Evolutionary conservation across 2,797 vertebrate species (phyloP).

Genomic region (Cuniculus paca): DNA sequence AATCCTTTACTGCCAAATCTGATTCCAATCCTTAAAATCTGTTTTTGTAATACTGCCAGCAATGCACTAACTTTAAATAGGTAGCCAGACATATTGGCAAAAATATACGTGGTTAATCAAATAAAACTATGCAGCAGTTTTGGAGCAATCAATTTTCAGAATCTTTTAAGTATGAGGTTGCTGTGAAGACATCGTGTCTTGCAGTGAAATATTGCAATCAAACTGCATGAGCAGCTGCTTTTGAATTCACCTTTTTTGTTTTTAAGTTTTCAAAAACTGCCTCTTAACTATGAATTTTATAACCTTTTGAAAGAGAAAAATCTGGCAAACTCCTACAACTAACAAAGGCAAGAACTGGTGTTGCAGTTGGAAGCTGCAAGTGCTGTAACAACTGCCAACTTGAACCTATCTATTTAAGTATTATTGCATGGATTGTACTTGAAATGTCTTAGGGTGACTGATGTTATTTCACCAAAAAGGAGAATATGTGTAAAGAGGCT

Average conservation of each 20-base stretch:
- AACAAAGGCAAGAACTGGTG: slow-evolving; percentile 74
- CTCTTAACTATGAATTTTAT: slow-evolving; percentile 73
- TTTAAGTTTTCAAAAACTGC: slow-evolving; percentile 79
- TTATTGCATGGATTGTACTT: neutral
- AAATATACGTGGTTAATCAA: slow-evolving; percentile 89
- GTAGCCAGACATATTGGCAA: slow-evolving; percentile 89
- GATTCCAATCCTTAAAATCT: slow-evolving; percentile 89
- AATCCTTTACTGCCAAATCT: slow-evolving; percentile 89
- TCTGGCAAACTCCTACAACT: slow-evolving; percentile 61
- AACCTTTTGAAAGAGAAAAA: slow-evolving; percentile 55
- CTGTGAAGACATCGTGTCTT: slow-evolving; percentile 77
- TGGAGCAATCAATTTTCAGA: slow-evolving; percentile 88
- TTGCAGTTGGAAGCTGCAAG: slow-evolving; percentile 80
- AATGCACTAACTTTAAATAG: slow-evolving; percentile 87
- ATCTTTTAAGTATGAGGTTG: slow-evolving; percentile 84
- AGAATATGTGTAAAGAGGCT: neutral
- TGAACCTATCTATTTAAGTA: slow-evolving; percentile 25
- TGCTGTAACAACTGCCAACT: neutral
- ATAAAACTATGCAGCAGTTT: slow-evolving; percentile 89
- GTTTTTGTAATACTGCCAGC: slow-evolving; percentile 89
- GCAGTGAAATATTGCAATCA: slow-evolving; percentile 78
- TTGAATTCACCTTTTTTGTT: slow-evolving; percentile 78
- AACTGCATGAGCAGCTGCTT: slow-evolving; percentile 78
- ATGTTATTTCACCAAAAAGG: slow-evolving; percentile 22
- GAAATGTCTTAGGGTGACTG: slow-evolving; percentile 48